Evolutionary conservation across 2,888 invertebrate species (phyloP), one percentile per base, ranked within the genome.

Genomic region (Xanthostigma xanthostigma): DNA sequence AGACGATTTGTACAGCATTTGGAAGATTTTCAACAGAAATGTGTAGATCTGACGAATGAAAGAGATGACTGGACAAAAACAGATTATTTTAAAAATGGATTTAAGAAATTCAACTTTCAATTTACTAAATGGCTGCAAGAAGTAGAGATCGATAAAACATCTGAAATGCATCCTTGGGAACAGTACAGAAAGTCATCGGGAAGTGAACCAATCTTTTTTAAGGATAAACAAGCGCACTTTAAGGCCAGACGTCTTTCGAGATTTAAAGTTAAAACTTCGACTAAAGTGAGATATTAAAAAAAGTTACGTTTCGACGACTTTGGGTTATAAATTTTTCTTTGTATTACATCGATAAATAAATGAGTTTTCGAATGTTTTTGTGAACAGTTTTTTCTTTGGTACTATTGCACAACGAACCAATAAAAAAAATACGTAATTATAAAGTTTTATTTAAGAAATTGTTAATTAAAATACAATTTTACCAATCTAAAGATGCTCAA

Each of bases 161-260:
- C 72, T 53, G 65, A 71, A 46, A 63, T 60, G 4, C 76, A 80
- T 58, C 82, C 83, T 4, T 84, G 83, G 77, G 65, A 74, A 42
- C 81, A 82, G 53, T 84, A 72, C 55, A 69, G 70, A 44, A 57
- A 67, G 56, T 54, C 52, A 9, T 56, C 58, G 1, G 57, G 62
- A 3, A 58, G 63, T 9, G 65, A 66, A 2, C 53, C 52, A 34
- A 59, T 60, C 45, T 57, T 55, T 52, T 61, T 55, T 49, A 60
- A 59, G 50, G 57, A 59, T 45, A 64, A 62, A 55, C 60, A 60
- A 50, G 48, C 48, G 13, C 55, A 62, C 39, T 68, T 68, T 56
- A 66, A 67, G 56, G 56, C 65, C 2, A 58, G 57, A 49, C 63
- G 59, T 50, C 51, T 44, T 9, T 64, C 63, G 11, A 46, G 54